Percentiles rank a stretch among this genome's conserved stretches.
These are phyloP conservation scores for Cephalopholis sonnerati DNA, from an alignment of 2,113 vertebrate genomes.

Conservation along the genomic window DNA sequence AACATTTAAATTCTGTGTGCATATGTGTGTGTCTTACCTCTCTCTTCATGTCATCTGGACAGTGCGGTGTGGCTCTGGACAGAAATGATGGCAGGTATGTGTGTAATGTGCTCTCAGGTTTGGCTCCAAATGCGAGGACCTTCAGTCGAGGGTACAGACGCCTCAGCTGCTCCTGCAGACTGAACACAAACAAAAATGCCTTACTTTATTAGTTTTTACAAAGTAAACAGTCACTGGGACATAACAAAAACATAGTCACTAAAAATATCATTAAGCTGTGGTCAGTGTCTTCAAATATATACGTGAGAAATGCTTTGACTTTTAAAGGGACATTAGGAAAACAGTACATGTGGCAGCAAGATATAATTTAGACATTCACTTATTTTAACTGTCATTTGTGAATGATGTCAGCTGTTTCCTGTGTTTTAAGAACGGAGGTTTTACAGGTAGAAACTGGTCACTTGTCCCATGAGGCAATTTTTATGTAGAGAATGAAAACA, in stretches of 20 bases:
- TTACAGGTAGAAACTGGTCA: neutral
- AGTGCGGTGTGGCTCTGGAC: conserved; percentile 90
- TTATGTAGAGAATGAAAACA: neutral
- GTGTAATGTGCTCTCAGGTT: conserved; percentile 90
- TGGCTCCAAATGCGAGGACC: conserved; percentile 92
- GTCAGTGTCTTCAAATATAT: neutral
- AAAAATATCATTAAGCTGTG: neutral
- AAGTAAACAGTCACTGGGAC: neutral
- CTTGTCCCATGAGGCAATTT: neutral
- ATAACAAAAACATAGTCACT: too few species aligned
- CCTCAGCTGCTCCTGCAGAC: conserved; percentile 94
- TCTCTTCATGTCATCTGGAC: conserved; percentile 90
- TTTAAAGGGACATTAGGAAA: neutral
- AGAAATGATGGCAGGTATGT: conserved; percentile 97
- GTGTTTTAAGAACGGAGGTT: neutral
- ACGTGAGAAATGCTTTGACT: neutral
- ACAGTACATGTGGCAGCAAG: neutral
- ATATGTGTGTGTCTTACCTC: conserved; percentile 85
- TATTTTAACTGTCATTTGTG: neutral
- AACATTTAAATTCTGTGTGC: neutral
- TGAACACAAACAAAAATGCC: conserved; percentile 57
- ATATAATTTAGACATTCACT: neutral
- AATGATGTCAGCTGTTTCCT: neutral
- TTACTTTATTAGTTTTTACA: neutral
- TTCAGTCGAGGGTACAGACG: conserved; percentile 94